phyloP scores from a whole-genome alignment of 2,113 vertebrate species.

The Polypterus senegalus region DNA sequence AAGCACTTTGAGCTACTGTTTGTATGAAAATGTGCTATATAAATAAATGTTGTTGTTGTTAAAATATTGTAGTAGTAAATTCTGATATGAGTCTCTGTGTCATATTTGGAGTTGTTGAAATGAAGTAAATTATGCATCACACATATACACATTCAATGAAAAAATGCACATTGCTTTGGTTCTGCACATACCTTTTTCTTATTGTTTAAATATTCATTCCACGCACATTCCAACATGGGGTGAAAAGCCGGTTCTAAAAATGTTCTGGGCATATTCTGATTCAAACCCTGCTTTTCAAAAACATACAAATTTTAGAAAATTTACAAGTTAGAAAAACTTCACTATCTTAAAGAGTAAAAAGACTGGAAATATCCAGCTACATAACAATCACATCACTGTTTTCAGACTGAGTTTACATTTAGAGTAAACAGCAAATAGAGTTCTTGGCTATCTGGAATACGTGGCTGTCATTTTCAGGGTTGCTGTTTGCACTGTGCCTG shows the following conservation, averaged over 20 bases:
- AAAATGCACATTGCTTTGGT: neutral
- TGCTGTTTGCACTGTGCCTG: too few relatives aligned
- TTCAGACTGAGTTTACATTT: neutral
- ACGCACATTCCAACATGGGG: constrained; percentile 48
- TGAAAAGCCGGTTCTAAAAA: constrained; percentile 41
- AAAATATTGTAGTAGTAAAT: too few relatives aligned
- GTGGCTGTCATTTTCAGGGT: too few relatives aligned
- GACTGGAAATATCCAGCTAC: neutral
- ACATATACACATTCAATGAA: neutral
- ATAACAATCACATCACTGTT: neutral
- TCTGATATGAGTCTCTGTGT: too few relatives aligned
- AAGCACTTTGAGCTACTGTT: too few relatives aligned
- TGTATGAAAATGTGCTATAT: too few relatives aligned
- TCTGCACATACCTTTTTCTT: constrained; percentile 41
- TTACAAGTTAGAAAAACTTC: neutral
- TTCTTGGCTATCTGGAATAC: too few relatives aligned
- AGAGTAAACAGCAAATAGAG: neutral
- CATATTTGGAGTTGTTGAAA: too few relatives aligned
- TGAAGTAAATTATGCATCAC: neutral
- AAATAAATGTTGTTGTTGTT: too few relatives aligned
- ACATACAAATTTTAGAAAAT: neutral
- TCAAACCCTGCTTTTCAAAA: constrained; percentile 33
- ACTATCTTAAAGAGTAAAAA: neutral
- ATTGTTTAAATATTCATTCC: constrained; percentile 41
- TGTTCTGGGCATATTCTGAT: constrained; percentile 33